Base-by-base conservation (phyloP, 2,888 invertebrate genomes). In the Nematopogon swammerdamellus region DNA sequence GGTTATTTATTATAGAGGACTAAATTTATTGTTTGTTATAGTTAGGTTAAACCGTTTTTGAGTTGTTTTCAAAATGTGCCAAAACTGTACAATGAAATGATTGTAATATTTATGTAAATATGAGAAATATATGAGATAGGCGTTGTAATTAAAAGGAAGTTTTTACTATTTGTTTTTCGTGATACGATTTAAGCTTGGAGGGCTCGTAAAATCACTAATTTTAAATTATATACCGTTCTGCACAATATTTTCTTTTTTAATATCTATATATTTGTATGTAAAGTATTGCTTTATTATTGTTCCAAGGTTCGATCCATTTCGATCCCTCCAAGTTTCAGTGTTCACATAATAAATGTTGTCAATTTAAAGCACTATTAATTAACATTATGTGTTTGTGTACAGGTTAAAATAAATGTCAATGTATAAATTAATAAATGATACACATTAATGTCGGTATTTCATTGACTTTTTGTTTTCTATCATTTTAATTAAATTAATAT, bases 311-410 rank as follows among this genome's bases (percentile, higher is more conserved):
- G n/a, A n/a, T n/a, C n/a, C n/a, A 25, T 25, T 25, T 25, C 36
- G 36, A 36, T 17, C 16, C 16, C 36, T 44, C 6, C 42, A 43
- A 47, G 53, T 55, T 63, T 68, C 61, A 62, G 65, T 63, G 67
- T 71, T 72, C 74, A 73, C 69, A 58, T 63, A 68, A 62, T 63
- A 61, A 64, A 62, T 63, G 63, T 64, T 67, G 77, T 77, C 75
- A 77, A 77, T 77, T 77, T 74, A 64, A 69, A 71, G 71, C 69
- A 73, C 75, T 74, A 75, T 76, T 74, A 73, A 72, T 36, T 4
- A 36, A 36, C n/a, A 36, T n/a, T 25, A 25, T 14, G 36, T 36
- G n/a, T 36, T 36, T 36, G 36, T 36, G 36, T 36, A 36, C 8
- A 36, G 8, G 11, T 14, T 36, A 36, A 36, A 25, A 25, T 25